Evolutionary conservation across 2,888 invertebrate species (phyloP).

Genomic region (Podotricha telesiphe): DNA sequence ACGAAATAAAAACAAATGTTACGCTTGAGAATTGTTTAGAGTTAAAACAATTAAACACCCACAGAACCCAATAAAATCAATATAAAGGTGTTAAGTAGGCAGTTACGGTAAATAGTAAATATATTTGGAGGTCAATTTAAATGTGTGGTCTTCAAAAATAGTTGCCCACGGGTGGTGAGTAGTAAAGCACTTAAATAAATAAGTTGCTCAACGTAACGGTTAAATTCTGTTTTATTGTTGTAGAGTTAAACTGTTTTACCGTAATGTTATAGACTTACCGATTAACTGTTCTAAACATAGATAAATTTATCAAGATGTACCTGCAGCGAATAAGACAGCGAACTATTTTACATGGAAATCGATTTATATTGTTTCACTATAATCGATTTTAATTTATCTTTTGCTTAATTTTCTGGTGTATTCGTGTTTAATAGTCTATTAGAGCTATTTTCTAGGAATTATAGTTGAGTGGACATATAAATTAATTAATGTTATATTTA

Average conservation of each 20-base stretch:
- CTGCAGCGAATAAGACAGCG: constrained; percentile 34
- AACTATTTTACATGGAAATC: constrained; percentile 47
- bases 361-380: constrained; percentile 40
- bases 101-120: constrained; percentile 47
- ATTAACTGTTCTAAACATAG: constrained; percentile 72
- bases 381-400: constrained; percentile 32
- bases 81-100: constrained; percentile 49
- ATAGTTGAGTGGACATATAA: too few relatives aligned
- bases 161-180: constrained; percentile 57
- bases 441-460: constrained; percentile 14
- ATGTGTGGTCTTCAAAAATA: constrained; percentile 69
- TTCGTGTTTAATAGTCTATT: constrained; percentile 15
- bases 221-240: constrained; percentile 72
- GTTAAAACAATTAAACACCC: constrained; percentile 47
- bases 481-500: too few relatives aligned
- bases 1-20: constrained; percentile 41
- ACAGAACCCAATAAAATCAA: constrained; percentile 50
- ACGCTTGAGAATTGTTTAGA: constrained; percentile 36
- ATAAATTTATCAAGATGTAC: constrained; percentile 74
- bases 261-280: constrained; percentile 58
- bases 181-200: constrained; percentile 78
- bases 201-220: constrained; percentile 61
- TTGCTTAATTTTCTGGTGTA: constrained; percentile 31
- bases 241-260: constrained; percentile 69
- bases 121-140: constrained; percentile 55